Base-by-base conservation (phyloP, 2,113 vertebrate genomes). In the Canis aureus region DNA sequence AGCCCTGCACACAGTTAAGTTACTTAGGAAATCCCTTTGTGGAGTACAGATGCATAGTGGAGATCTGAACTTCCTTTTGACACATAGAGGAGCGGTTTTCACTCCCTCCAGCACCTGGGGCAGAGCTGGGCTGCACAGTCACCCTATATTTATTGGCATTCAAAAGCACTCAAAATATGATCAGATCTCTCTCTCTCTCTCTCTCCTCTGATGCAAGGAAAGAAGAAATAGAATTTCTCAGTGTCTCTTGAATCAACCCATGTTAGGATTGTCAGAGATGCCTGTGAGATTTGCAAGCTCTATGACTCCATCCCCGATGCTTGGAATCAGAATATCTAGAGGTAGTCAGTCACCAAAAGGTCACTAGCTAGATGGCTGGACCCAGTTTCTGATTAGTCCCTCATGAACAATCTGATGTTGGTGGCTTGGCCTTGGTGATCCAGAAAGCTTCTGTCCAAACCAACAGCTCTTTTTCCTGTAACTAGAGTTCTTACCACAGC, bases 11-110 rank as follows among this genome's bases (percentile, higher is more conserved):
- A 96, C 90, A 96, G 94, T 53, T 5, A 73, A 84, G 32, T 25
- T 85, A 80, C 35, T 17, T 15, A 81, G 86, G 79, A 96, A 95
- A 97, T 87, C 59, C 79, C 81, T 92, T 92, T 98, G 96, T 74
- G 95, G 96, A n/a, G n/a, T 6, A 67, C 62, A 27, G 81, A 62
- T 71, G 69, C 59, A 66, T 55, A 91, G 74, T 89, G 86, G 53
- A 94, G 53, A 80, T 93, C 62, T 1, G 0, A 27, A 59, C 57
- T 97, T 92, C 64, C 60, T 86, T 92, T 81, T 87, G 78, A 92
- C 29, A 53, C 51, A 51, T 19, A 67, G 53, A 90, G 62, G 64
- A 71, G 55, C 90, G 73, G 20, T 89, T 91, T 94, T 74, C 16
- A 53, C 67, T 91, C 22, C 20, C 49, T 66, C 66, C 43, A 1